These are phyloP conservation scores for Sander vitreus DNA, from an alignment of 2,113 vertebrate species.

Conservation along the genomic window DNA sequence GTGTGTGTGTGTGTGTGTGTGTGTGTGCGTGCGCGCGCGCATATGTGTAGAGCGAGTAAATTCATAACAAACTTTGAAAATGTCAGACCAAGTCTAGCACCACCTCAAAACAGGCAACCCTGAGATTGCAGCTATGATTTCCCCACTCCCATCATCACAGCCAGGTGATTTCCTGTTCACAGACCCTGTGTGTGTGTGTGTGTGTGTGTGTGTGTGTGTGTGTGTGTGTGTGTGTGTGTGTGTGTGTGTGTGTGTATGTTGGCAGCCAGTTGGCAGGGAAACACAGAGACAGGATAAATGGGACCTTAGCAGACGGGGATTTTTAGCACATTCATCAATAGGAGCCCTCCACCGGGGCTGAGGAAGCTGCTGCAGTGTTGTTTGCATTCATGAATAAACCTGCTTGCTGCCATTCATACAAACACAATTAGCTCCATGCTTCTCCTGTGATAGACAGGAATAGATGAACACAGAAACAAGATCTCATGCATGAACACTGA, in stretches of 20 bases:
- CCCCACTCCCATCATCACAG: constrained; percentile 31
- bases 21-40: background rate
- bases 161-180: constrained; percentile 58
- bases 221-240: constrained; percentile 5
- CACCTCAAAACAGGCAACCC: constrained; percentile 35
- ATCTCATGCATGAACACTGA: constrained; percentile 46
- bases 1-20: constrained; percentile 16
- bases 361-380: constrained; percentile 43
- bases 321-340: constrained; percentile 65
- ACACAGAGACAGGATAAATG: constrained; percentile 57
- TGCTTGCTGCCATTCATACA: constrained; percentile 71
- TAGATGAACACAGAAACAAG: constrained; percentile 25
- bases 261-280: constrained; percentile 60
- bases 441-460: constrained; percentile 47
- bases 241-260: constrained; percentile 27
- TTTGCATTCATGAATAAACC: constrained; percentile 78
- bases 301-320: constrained; percentile 37
- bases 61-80: constrained; percentile 68
- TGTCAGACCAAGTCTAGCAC: constrained; percentile 46
- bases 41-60: background rate
- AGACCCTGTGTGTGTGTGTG: background rate
- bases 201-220: constrained; percentile 2
- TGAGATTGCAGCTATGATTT: constrained; percentile 55
- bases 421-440: constrained; percentile 70
- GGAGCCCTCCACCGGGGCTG: constrained; percentile 40